Evolutionary conservation across 2,113 vertebrate species (phyloP).

Genomic region (Actenoides lindsayi): DNA sequence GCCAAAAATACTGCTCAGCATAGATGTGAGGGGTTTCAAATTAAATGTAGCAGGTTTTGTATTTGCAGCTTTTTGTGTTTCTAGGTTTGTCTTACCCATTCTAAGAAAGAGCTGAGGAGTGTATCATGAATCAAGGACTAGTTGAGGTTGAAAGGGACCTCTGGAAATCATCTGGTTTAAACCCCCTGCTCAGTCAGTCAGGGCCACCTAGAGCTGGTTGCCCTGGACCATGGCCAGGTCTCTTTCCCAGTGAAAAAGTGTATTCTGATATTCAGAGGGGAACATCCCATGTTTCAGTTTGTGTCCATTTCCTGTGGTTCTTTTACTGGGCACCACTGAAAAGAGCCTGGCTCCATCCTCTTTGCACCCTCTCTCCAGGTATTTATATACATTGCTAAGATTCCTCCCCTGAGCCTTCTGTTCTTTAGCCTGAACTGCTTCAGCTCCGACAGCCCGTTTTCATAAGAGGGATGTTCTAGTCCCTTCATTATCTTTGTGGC

Average conservation of each 20-base stretch:
- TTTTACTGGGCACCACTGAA: not conserved
- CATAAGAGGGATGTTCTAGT: not conserved
- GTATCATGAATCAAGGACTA: not conserved
- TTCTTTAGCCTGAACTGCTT: not conserved
- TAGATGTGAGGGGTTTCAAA: not conserved
- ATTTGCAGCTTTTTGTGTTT: not conserved
- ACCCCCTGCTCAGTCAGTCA: too few relatives aligned
- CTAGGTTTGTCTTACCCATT: not conserved
- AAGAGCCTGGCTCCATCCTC: not conserved
- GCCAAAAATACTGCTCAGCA: not conserved
- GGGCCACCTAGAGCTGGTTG: too few relatives aligned
- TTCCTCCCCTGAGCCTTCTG: not conserved
- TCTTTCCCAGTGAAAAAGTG: not conserved
- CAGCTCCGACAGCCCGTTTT: not conserved
- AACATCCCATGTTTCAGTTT: not conserved
- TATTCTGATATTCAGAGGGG: not conserved
- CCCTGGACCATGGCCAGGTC: not conserved
- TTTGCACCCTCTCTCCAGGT: not conserved
- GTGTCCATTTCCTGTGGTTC: not conserved
- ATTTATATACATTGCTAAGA: not conserved
- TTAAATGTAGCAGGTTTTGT: not conserved
- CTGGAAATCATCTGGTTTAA: not conserved
- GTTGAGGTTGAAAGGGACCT: not conserved
- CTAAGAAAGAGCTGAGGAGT: not conserved
- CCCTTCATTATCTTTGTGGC: not conserved